Conservation (phyloP, 2,113 vertebrate species). For the Antechinus flavipes region DNA sequence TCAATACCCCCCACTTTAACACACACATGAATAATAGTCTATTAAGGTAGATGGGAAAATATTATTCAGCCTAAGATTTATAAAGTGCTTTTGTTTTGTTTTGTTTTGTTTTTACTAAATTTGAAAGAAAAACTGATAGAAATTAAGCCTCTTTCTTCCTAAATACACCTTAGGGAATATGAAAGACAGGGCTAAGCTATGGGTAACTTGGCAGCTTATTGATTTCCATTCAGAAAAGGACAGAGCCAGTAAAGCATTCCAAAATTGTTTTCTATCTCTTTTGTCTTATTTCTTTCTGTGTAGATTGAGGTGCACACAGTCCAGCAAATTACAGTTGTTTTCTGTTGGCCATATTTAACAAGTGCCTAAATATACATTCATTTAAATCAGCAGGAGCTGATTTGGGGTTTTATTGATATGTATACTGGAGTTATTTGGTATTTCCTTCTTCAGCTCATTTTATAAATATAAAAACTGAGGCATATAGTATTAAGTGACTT, state of each 20-base stretch:
- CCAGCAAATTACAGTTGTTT: constrained; percentile 63
- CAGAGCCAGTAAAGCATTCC: constrained; percentile 45
- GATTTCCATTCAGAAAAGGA: constrained; percentile 77
- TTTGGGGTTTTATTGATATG: neutral
- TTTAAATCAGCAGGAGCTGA: neutral
- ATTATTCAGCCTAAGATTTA: constrained; percentile 42
- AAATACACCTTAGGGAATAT: constrained; percentile 66
- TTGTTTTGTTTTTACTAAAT: constrained; percentile 60
- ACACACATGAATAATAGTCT: constrained; percentile 33
- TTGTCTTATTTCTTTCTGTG: constrained; percentile 62
- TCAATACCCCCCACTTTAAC: neutral
- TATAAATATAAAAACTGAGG: neutral
- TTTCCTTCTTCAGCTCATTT: neutral
- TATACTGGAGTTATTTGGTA: neutral
- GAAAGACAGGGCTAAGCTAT: constrained; percentile 60
- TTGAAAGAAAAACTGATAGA: constrained; percentile 74
- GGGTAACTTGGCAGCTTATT: constrained; percentile 75
- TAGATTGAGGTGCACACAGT: constrained; percentile 32
- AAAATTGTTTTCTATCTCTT: constrained; percentile 55
- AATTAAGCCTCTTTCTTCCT: constrained; percentile 75
- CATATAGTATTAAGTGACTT: neutral
- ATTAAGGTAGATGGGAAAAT: constrained; percentile 23
- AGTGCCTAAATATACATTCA: neutral
- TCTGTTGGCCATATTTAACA: constrained; percentile 31
- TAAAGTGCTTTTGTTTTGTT: neutral